A percentile compares a stretch with the other conserved stretches of the same genome.
Conservation (phyloP, 1,140 invertebrate species). For the Aphelinus certus region DNA sequence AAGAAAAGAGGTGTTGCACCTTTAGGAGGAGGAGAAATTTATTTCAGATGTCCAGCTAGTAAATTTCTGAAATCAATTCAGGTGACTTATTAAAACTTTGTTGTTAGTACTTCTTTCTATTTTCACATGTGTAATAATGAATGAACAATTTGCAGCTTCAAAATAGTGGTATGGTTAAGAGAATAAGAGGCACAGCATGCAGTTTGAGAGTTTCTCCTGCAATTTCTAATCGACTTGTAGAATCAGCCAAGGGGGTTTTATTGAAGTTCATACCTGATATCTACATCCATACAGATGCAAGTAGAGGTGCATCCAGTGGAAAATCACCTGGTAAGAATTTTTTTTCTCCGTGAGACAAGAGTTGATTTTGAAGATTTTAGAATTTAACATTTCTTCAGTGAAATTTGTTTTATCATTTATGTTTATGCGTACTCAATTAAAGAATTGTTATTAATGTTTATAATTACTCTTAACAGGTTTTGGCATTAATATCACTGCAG, state of each 20-base stretch:
- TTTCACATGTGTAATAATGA: not conserved
- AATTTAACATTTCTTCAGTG: no score
- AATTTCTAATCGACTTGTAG: slow-evolving; percentile 91
- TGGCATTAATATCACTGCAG: slow-evolving; percentile 90
- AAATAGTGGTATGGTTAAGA: slow-evolving; percentile 92
- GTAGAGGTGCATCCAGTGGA: slow-evolving; percentile 84
- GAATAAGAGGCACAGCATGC: slow-evolving; percentile 90
- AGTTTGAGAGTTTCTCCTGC: slow-evolving; percentile 90
- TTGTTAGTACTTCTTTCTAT: not conserved
- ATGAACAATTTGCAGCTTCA: slow-evolving; percentile 66
- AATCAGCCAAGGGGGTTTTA: slow-evolving; percentile 89
- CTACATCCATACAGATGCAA: slow-evolving; percentile 93
- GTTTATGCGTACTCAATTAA: no score
- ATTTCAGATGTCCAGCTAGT: slow-evolving; percentile 87
- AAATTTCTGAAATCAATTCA: slow-evolving; percentile 73
- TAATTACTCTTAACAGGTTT: slow-evolving; percentile 69
- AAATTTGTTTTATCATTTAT: no score
- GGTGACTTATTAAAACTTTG: slow-evolving; percentile 53
- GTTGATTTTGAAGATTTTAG: no score
- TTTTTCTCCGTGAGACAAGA: no score
- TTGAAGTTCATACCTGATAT: slow-evolving; percentile 94
- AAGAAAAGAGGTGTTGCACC: slow-evolving; percentile 84
- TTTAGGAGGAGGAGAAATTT: slow-evolving; percentile 89
- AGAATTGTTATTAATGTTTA: not conserved
- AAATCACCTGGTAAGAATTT: slow-evolving; percentile 75